phyloP scores from a whole-genome alignment of 1,140 invertebrate genomes.

The Contarinia nasturtii region DNA sequence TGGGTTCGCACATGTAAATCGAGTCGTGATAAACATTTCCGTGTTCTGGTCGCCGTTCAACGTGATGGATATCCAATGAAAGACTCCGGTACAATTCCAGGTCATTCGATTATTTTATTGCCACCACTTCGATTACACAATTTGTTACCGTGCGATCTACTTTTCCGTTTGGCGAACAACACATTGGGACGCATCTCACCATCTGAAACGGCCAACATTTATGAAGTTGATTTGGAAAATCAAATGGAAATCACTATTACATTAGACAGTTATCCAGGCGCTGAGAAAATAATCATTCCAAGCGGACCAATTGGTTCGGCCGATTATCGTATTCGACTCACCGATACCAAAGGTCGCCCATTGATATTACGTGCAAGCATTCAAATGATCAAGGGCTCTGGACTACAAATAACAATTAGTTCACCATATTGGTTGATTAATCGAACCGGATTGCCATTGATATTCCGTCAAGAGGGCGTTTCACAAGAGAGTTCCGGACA shows the following conservation, averaged over 20 bases:
- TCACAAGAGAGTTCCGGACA: slow-evolving; percentile 72
- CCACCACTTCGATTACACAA: slow-evolving; percentile 67
- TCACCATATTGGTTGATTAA: slow-evolving; percentile 93
- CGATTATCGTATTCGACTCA: slow-evolving; percentile 34
- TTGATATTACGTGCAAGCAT: slow-evolving; percentile 53
- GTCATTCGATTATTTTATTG: slow-evolving; percentile 65
- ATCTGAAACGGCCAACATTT: slow-evolving; percentile 16
- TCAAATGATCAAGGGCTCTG: slow-evolving; percentile 18
- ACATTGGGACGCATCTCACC: slow-evolving; percentile 39
- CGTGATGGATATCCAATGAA: slow-evolving; percentile 65
- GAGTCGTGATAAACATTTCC: slow-evolving; percentile 13
- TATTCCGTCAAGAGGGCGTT: slow-evolving; percentile 80
- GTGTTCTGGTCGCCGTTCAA: slow-evolving; percentile 35
- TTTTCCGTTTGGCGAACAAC: slow-evolving; percentile 33
- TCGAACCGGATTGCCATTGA: slow-evolving; percentile 81
- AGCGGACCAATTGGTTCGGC: slow-evolving; percentile 25
- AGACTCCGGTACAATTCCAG: slow-evolving; percentile 35
- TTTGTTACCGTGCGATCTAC: slow-evolving; percentile 53
- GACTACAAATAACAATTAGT: slow-evolving; percentile 53
- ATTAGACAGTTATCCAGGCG: slow-evolving; percentile 64
- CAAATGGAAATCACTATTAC: slow-evolving; percentile 50
- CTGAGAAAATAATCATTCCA: slow-evolving; percentile 35
- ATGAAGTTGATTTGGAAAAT: slow-evolving; percentile 47
- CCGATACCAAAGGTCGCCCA: slow-evolving; percentile 49
- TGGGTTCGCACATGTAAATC: slow-evolving; percentile 13